Evolutionary conservation across 2,888 invertebrate species (phyloP), one percentile per base, ranked within the genome.

Genomic region (Teleiodes luculella): DNA sequence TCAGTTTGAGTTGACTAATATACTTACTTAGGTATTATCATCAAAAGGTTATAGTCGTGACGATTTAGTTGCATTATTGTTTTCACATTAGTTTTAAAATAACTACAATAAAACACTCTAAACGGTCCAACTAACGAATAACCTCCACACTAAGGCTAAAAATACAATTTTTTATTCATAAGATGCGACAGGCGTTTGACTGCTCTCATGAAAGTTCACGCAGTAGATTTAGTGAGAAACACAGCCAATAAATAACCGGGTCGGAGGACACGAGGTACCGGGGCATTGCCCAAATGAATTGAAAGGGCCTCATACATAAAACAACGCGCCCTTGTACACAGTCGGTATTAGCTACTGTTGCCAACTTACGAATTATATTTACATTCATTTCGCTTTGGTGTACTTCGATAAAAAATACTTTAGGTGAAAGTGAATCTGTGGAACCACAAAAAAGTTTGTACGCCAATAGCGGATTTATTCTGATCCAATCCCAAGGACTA

Each of bases 241-340:
- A 83, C 77, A 66, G 73, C 80, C 80, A 86, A 86, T 86, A 86
- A 86, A 86, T 86, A 86, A 86, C 79, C 83, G 83, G 83, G 81
- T 85, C 86, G 83, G 81, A 86, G 83, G 86, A 86, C 84, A 83
- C 81, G 85, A 41, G 86, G 83, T 83, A 80, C 78, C 75, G 76
- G 74, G 78, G 79, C 78, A 77, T 78, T 76, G 78, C 75, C 77
- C 82, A 85, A 86, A 87, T 86, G 86, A 86, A 86, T 86, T 86
- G 86, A 83, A 86, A 85, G 79, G 83, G 78, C 70, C 78, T 86
- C 86, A 86, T 86, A 86, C 85, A 86, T 87, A 86, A 86, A 81
- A 84, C 86, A 86, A 83, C 72, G 70, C 68, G 70, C 64, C 72
- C 70, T 58, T 64, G 73, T 73, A 74, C 75, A 64, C 70, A 13